phyloP scores from a whole-genome alignment of 2,888 invertebrate genomes.

The Lasioglossum malachurum region DNA sequence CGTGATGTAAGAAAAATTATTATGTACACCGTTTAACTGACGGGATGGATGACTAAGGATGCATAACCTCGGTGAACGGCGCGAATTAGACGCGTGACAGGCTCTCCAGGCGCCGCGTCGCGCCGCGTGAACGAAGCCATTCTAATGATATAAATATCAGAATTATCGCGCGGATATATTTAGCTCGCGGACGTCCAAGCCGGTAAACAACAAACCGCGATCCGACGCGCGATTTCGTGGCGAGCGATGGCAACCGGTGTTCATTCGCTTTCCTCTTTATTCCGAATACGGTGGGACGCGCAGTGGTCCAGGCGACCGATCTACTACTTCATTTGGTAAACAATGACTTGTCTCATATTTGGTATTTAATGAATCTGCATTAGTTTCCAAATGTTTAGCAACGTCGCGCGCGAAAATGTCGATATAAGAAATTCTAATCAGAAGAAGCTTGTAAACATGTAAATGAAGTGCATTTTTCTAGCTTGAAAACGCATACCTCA shows the following conservation, averaged over 20 bases:
- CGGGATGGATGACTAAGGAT: constrained; percentile 9
- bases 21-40: not conserved
- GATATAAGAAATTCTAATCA: too few species aligned
- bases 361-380: too few species aligned
- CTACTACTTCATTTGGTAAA: too few species aligned
- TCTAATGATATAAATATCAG: constrained; percentile 66
- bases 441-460: too few species aligned
- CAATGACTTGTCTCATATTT: too few species aligned
- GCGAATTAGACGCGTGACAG: constrained; percentile 24
- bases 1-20: not conserved
- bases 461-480: too few species aligned
- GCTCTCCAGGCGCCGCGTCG: constrained; percentile 27
- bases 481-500: too few species aligned
- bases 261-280: not conserved
- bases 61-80: constrained; percentile 18
- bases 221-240: constrained; percentile 46
- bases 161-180: constrained; percentile 69
- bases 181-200: constrained; percentile 63
- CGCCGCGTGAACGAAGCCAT: constrained; percentile 36
- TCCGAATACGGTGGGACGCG: too few species aligned
- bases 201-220: constrained; percentile 68
- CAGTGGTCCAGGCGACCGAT: not conserved
- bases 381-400: too few species aligned
- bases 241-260: not conserved
- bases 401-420: too few species aligned